Evolutionary conservation across 1,140 invertebrate genomes (phyloP).

Genomic region (Cyphomyrmex costatus): DNA sequence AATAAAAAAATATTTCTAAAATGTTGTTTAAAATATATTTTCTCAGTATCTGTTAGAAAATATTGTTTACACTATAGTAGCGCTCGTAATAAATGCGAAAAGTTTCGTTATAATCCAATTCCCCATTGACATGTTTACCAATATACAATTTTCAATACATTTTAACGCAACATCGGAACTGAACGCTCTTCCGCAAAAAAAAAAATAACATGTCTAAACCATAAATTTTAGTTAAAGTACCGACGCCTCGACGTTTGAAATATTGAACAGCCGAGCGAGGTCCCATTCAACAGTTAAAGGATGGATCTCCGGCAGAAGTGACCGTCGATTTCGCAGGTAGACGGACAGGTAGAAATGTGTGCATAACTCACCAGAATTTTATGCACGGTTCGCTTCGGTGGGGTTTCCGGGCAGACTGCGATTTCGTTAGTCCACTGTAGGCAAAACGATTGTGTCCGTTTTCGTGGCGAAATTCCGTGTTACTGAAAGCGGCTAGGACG

Average conservation of each 20-base stretch:
- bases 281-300: slow-evolving; percentile 42
- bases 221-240: slow-evolving; percentile 24
- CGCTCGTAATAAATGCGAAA: slow-evolving; percentile 7
- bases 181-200: neutral
- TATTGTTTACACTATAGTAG: slow-evolving; percentile 6
- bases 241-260: slow-evolving; percentile 25
- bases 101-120: neutral
- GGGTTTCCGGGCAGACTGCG: slow-evolving; percentile 1
- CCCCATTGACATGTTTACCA: slow-evolving; percentile 2
- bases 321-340: slow-evolving; percentile 54
- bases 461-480: slow-evolving; percentile 66
- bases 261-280: slow-evolving; percentile 25
- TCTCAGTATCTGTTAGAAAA: neutral
- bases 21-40: neutral
- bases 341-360: slow-evolving; percentile 50
- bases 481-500: slow-evolving; percentile 55
- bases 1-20: no score
- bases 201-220: slow-evolving; percentile 1
- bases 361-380: slow-evolving; percentile 70
- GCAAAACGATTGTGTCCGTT: slow-evolving; percentile 44
- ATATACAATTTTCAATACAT: slow-evolving; percentile 29
- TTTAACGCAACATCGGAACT: neutral
- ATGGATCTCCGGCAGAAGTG: slow-evolving; percentile 40
- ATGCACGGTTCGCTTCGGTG: slow-evolving; percentile 2
- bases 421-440: slow-evolving; percentile 15